Evolutionary conservation across 1,140 invertebrate species (phyloP), one percentile per base, ranked within the genome.

Genomic region (Cydia splendana): DNA sequence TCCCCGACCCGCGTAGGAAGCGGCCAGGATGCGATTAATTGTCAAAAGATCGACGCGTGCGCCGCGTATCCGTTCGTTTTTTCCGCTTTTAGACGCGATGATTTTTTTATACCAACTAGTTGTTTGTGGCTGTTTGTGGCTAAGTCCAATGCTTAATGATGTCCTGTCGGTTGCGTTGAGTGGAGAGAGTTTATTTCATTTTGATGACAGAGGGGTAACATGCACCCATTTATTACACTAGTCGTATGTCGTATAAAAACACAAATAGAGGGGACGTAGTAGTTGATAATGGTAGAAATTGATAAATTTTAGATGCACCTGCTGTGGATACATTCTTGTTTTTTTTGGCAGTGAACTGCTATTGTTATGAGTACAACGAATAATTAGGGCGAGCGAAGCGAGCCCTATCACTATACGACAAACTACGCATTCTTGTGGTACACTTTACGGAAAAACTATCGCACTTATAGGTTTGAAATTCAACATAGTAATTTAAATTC

Each of bases 121-220:
- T 77, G 75, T 80, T 77, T 77, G 76, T 79, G 76, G 78, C 75
- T 77, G 75, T 80, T 76, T 76, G 76, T 79, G 76, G 78, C 75
- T 76, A 79, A 76, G 77, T 78, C 71, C 76, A 77, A 82, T 80
- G 81, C 77, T 82, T 82, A 82, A 82, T 82, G 83, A 84, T 82
- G 83, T 84, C 83, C 83, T 81, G 78, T 76, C 57, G 7, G 38
- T 76, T 12, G 73, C 2, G 20, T 74, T 73, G 65, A 71, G 65
- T 79, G 77, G 81, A 81, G 75, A 20, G 38, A 38, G 28, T n/a
- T 51, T 45, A 7, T 24, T 20, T 62, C 18, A 6, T 62, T 62
- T 62, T 24, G 7, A 3, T 62, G 18, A 24, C 57, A 12, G n/a
- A 24, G 57, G 51, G n/a, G 51, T 53, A 53, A 53, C 51, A n/a